Conservation (phyloP, 2,888 invertebrate species). For the Sicus ferrugineus region DNA sequence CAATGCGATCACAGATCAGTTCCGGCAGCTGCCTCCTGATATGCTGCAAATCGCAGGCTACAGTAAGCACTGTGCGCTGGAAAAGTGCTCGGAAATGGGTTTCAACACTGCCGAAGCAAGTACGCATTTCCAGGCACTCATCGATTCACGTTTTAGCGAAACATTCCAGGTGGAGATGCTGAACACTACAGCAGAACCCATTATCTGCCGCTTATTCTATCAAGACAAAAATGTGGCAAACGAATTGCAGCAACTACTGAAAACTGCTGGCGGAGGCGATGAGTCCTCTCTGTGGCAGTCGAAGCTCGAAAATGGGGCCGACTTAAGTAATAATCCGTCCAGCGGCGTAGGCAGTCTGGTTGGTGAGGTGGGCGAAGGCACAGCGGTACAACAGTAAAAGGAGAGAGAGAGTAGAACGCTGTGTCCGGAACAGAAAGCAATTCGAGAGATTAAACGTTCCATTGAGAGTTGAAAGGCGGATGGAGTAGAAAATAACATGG, state of each 20-base stretch:
- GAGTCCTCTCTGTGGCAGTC: too few species aligned
- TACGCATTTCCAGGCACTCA: slow-evolving; percentile 71
- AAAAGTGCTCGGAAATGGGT: slow-evolving; percentile 58
- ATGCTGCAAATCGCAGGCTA: slow-evolving; percentile 68
- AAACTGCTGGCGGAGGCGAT: slow-evolving; percentile 18
- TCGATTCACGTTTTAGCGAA: slow-evolving; percentile 70
- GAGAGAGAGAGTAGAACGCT: background rate
- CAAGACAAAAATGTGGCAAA: slow-evolving; percentile 57
- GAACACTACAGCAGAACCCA: slow-evolving; percentile 47
- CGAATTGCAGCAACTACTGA: slow-evolving; percentile 49
- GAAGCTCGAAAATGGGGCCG: slow-evolving; percentile 9
- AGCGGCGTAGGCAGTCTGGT: slow-evolving; percentile 31
- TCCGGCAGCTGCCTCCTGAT: slow-evolving; percentile 70
- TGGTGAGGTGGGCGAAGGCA: slow-evolving; percentile 2
- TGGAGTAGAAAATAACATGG: too few species aligned
- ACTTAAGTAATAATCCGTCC: slow-evolving; percentile 37
- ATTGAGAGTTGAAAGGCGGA: too few species aligned
- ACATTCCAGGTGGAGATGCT: slow-evolving; percentile 62
- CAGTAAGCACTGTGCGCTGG: slow-evolving; percentile 72
- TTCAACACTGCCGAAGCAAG: slow-evolving; percentile 72
- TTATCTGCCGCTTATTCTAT: slow-evolving; percentile 57
- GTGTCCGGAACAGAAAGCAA: background rate
- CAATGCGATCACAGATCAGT: slow-evolving; percentile 68
- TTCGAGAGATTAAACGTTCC: background rate
- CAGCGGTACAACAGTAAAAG: slow-evolving; percentile 18